Percentiles rank a stretch among this genome's conserved stretches.
Conservation (phyloP, 37 sponge, comb jelly and placozoan genomes). For the Halisarca cf. caerulea region DNA sequence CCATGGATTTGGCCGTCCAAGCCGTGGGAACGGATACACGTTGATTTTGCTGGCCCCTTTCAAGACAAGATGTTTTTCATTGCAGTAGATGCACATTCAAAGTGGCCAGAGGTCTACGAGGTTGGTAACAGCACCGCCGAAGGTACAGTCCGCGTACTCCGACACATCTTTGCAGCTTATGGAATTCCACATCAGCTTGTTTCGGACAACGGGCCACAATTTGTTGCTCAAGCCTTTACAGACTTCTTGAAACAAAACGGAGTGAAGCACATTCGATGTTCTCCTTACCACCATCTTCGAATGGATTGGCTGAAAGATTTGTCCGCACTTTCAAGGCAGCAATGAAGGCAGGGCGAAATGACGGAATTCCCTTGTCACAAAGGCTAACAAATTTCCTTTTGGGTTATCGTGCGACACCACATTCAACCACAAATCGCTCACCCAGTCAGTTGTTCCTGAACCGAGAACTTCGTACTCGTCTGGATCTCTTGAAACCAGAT, state of each 20-base stretch:
- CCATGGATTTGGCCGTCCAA: not conserved
- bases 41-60: not conserved
- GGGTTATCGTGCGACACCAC: not conserved
- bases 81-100: not conserved
- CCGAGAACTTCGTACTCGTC: not conserved
- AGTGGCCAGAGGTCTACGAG: not conserved
- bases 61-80: not conserved
- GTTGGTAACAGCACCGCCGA: not conserved
- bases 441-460: not conserved
- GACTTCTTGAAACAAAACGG: not conserved
- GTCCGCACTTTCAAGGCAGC: not conserved
- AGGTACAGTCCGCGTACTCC: not conserved
- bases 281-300: not conserved
- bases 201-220: not conserved
- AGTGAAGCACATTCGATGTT: not conserved
- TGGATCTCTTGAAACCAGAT: not conserved
- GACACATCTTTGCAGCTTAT: not conserved
- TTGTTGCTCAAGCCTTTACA: not conserved
- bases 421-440: not conserved
- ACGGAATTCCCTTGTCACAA: not conserved
- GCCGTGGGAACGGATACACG: not conserved
- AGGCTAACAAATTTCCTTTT: not conserved
- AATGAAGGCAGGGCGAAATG: not conserved
- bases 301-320: not conserved
- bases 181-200: not conserved